Evolutionary conservation across 2,113 vertebrate species (phyloP).

Genomic region (Chaetops frenatus): DNA sequence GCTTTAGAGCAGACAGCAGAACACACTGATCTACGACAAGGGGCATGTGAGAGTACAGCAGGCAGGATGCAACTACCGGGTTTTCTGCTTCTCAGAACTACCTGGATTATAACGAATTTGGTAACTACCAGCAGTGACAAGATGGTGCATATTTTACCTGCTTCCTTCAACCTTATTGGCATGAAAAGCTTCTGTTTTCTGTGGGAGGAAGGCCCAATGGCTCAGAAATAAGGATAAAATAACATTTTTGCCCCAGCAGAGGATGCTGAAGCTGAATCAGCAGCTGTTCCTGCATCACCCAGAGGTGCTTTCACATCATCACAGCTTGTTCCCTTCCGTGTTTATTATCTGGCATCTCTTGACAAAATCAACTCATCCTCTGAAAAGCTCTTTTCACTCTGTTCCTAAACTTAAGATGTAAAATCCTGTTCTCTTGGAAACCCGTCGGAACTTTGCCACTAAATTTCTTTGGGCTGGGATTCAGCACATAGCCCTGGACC

Average conservation of each 20-base stretch:
- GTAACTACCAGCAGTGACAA: background rate
- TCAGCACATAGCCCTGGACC: background rate
- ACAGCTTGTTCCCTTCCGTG: background rate
- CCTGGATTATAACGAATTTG: background rate
- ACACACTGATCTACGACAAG: fast-evolving
- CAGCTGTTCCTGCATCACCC: background rate
- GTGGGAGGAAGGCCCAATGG: background rate
- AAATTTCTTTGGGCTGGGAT: background rate
- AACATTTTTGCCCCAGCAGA: background rate
- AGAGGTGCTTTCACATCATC: background rate
- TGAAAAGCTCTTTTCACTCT: background rate
- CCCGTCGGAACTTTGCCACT: background rate
- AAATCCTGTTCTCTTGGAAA: background rate
- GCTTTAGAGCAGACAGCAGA: background rate
- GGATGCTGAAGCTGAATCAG: background rate
- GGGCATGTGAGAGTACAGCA: fast-evolving
- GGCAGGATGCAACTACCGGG: background rate
- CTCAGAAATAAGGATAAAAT: background rate
- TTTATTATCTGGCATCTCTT: background rate
- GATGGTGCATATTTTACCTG: background rate
- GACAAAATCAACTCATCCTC: background rate
- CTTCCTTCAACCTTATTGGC: background rate
- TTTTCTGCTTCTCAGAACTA: background rate
- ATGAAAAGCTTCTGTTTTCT: background rate
- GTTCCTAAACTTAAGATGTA: background rate